A percentile compares a stretch with the other conserved stretches of the same genome.
Conservation (phyloP, 2,797 vertebrate genomes). For the Acanthornis magna region DNA sequence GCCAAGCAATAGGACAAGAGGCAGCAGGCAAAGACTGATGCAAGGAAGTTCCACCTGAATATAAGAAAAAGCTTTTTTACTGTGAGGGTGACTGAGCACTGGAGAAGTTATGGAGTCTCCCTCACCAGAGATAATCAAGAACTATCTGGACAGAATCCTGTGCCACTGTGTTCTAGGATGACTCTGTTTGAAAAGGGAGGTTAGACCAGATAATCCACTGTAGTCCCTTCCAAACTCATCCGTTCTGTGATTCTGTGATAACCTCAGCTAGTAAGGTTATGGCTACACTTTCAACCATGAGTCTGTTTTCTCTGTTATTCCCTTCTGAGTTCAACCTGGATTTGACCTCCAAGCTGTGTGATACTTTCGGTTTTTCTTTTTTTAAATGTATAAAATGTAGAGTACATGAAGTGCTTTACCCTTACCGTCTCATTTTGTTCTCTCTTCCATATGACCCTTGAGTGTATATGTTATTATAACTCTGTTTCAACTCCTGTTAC, state of each 20-base stretch:
- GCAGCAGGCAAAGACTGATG: neutral
- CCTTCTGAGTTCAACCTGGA: neutral
- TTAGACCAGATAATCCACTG: neutral
- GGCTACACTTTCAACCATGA: neutral
- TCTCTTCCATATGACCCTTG: neutral
- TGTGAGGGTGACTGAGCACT: neutral
- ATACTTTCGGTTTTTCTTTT: neutral
- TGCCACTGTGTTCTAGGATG: neutral
- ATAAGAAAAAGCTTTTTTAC: neutral
- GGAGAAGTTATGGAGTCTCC: neutral
- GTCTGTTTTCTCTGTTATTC: neutral
- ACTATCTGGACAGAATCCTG: neutral
- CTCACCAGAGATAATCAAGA: neutral
- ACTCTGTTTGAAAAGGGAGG: neutral
- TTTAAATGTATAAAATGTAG: neutral
- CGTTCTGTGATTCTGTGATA: neutral
- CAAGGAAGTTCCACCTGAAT: neutral
- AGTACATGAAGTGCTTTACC: neutral
- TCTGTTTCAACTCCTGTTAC: conserved; percentile 18
- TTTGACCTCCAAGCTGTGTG: neutral
- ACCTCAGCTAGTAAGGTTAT: neutral
- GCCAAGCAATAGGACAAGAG: neutral
- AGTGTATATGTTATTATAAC: conserved; percentile 1
- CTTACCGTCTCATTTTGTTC: conserved; percentile 20
- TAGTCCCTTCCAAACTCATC: neutral